phyloP scores from a whole-genome alignment of 2,113 vertebrate genomes.

The Maccullochella peelii region DNA sequence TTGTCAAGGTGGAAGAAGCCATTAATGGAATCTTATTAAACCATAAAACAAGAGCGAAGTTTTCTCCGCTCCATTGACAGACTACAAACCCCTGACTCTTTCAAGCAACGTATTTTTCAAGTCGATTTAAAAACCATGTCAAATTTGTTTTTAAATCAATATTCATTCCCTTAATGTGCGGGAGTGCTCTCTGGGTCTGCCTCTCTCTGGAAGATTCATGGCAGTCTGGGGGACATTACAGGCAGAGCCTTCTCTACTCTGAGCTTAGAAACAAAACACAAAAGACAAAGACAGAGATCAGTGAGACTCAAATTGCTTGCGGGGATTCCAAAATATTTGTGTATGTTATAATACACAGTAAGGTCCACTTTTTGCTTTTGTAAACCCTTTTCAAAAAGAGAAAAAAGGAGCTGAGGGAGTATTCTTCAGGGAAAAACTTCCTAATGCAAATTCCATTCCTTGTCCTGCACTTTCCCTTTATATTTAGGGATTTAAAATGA shows the following conservation, averaged over 20 bases:
- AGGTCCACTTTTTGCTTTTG: constrained; percentile 17
- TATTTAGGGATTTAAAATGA: constrained; percentile 40
- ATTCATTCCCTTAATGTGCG: constrained; percentile 77
- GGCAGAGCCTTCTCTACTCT: constrained; percentile 15
- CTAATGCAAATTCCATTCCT: constrained; percentile 30
- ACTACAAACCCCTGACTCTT: constrained; percentile 68
- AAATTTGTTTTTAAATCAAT: constrained; percentile 83
- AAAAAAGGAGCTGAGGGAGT: not conserved
- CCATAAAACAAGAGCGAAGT: constrained; percentile 73
- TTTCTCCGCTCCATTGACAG: constrained; percentile 68
- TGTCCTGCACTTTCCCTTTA: not conserved
- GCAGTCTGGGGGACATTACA: constrained; percentile 39
- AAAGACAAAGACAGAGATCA: constrained; percentile 28
- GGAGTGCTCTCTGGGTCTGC: constrained; percentile 51
- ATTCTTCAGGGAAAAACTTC: constrained; percentile 14
- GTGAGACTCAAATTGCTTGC: constrained; percentile 30
- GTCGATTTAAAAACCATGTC: constrained; percentile 78
- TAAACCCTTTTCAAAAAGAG: not conserved
- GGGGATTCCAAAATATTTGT: constrained; percentile 26
- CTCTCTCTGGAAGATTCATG: constrained; percentile 67
- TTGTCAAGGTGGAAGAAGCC: constrained; percentile 72
- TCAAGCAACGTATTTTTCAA: constrained; percentile 73
- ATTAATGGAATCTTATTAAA: constrained; percentile 78
- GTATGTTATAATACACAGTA: not conserved
- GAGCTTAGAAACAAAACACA: constrained; percentile 40